These are phyloP conservation scores for Panorpa germanica DNA, from an alignment of 2,888 invertebrate genomes.

Conservation along the genomic window DNA sequence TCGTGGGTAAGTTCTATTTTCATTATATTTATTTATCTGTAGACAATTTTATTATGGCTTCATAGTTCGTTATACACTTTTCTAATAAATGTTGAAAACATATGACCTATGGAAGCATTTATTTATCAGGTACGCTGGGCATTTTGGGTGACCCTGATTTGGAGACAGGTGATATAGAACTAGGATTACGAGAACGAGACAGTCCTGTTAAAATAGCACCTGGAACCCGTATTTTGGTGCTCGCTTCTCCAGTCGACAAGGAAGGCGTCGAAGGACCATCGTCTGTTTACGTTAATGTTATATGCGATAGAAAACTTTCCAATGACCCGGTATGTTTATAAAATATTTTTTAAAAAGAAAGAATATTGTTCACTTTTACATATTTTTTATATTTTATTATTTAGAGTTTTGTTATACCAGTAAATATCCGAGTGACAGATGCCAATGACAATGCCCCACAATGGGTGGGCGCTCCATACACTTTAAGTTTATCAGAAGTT, in stretches of 20 bases:
- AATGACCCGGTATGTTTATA: slow-evolving; percentile 46
- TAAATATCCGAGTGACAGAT: slow-evolving; percentile 55
- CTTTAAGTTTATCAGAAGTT: slow-evolving; percentile 68
- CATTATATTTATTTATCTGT: slow-evolving; percentile 4
- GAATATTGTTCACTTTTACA: slow-evolving; percentile 6
- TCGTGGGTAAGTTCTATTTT: slow-evolving; percentile 35
- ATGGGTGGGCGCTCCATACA: slow-evolving; percentile 66
- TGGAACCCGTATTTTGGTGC: slow-evolving; percentile 61
- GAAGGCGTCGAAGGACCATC: slow-evolving; percentile 69
- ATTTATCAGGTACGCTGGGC: slow-evolving; percentile 36
- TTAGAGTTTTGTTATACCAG: slow-evolving; percentile 24
- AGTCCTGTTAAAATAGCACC: slow-evolving; percentile 61
- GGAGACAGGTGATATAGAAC: slow-evolving; percentile 52
- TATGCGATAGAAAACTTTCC: slow-evolving; percentile 63
- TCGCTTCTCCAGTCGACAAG: slow-evolving; percentile 62
- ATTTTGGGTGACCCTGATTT: slow-evolving; percentile 65
- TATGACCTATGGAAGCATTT: neutral
- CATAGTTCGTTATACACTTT: neutral
- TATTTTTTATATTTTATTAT: slow-evolving; percentile 7
- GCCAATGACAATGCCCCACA: slow-evolving; percentile 79
- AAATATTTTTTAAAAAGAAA: neutral
- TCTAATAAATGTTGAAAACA: neutral
- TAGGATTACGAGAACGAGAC: slow-evolving; percentile 59
- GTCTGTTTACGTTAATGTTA: slow-evolving; percentile 69
- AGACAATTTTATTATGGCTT: slow-evolving; percentile 2